Conservation (phyloP, 2,113 vertebrate genomes). For the Elephantulus edwardii region DNA sequence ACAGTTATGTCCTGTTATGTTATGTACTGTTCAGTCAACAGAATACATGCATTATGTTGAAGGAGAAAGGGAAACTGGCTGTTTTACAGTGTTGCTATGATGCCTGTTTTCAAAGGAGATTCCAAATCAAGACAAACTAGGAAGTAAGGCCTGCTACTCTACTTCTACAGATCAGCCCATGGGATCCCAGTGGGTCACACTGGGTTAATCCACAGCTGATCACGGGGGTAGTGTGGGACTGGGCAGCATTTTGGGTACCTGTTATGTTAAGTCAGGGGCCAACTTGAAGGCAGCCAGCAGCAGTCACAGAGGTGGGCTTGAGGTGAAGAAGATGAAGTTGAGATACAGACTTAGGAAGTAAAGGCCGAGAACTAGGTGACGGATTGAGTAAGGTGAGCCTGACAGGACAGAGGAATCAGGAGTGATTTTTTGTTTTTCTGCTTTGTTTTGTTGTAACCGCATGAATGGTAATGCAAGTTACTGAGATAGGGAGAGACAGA, state of each 20-base stretch:
- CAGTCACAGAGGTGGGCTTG: background rate
- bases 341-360: too few relatives aligned
- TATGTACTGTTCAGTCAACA: background rate
- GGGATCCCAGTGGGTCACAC: background rate
- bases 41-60: background rate
- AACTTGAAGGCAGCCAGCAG: background rate
- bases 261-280: background rate
- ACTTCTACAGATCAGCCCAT: background rate
- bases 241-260: background rate
- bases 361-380: background rate
- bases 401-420: background rate
- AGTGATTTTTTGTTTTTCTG: background rate
- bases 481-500: background rate
- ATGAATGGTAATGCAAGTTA: rapidly evolving
- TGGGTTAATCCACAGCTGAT: background rate
- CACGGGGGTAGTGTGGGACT: background rate
- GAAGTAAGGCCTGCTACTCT: background rate
- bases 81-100: background rate
- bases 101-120: background rate
- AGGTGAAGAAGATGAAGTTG: background rate
- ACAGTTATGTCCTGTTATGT: background rate
- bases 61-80: background rate
- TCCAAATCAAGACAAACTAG: background rate
- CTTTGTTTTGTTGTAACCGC: background rate
- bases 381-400: background rate